Evolutionary conservation across 1,140 invertebrate species (phyloP).

Genomic region (Mya arenaria): DNA sequence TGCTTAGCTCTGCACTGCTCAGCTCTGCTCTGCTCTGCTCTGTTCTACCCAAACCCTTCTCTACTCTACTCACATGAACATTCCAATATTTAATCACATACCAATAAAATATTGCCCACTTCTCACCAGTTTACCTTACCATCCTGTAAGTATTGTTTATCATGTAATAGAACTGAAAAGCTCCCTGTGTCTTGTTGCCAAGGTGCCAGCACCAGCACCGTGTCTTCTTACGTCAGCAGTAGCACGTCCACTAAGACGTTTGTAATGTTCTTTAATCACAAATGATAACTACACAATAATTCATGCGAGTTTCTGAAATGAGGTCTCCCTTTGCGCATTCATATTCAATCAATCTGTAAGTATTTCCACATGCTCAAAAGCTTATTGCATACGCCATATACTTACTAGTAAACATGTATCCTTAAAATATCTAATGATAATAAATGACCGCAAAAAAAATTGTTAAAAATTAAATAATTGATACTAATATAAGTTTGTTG

Average conservation of each 20-base stretch:
- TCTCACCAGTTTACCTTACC: too few species aligned
- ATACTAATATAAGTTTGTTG: too few species aligned
- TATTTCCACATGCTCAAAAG: not conserved
- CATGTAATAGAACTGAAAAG: slow-evolving; percentile 45
- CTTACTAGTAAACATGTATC: too few species aligned
- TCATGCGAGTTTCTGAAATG: too few species aligned
- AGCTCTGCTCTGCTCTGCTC: not conserved
- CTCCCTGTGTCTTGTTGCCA: slow-evolving; percentile 48
- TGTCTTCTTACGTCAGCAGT: slow-evolving; percentile 11
- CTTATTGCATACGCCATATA: too few species aligned
- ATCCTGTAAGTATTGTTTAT: not conserved
- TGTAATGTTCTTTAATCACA: slow-evolving; percentile 37
- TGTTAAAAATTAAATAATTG: too few species aligned
- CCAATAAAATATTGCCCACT: too few species aligned
- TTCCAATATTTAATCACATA: too few species aligned
- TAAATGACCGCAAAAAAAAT: too few species aligned
- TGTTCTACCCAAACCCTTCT: too few species aligned
- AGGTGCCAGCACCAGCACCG: slow-evolving; percentile 5
- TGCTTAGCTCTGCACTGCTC: not conserved
- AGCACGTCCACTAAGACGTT: slow-evolving; percentile 22
- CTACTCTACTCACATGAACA: too few species aligned
- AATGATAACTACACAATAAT: slow-evolving; percentile 39
- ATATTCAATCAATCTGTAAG: slow-evolving; percentile 14
- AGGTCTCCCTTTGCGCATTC: not conserved
- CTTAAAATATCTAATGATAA: too few species aligned